A percentile compares a stretch with the other conserved stretches of the same genome.
Conservation (phyloP, 2,113 vertebrate genomes). For the Manacus vitellinus region DNA sequence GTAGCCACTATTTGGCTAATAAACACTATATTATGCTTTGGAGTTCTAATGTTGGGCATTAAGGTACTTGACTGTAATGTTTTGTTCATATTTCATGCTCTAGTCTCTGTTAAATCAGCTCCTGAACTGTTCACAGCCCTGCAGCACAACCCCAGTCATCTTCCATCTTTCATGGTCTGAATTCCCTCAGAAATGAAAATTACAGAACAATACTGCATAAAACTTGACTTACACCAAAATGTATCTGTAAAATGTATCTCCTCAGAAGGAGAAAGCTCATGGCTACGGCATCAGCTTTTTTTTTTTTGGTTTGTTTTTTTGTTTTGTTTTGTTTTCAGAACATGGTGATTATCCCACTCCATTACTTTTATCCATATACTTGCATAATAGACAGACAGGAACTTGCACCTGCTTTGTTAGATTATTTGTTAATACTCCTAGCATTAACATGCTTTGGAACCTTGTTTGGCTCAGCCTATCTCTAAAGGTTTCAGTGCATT, state of each 20-base stretch:
- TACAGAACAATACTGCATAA: rapidly evolving
- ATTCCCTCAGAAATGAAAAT: not conserved
- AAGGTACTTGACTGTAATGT: not conserved
- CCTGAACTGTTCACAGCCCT: not conserved
- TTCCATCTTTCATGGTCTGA: not conserved
- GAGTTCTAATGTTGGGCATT: not conserved
- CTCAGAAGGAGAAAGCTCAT: not conserved
- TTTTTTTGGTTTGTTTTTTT: not conserved
- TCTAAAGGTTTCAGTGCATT: not conserved
- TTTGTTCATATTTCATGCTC: not conserved
- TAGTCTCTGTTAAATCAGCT: not conserved
- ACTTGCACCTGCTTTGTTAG: not conserved
- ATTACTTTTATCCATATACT: not conserved
- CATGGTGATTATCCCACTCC: rapidly evolving
- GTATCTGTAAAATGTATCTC: not conserved
- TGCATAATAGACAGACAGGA: rapidly evolving
- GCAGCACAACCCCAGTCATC: rapidly evolving
- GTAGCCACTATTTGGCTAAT: not conserved
- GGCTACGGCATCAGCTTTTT: not conserved
- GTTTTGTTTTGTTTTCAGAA: not conserved
- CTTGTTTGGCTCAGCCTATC: not conserved
- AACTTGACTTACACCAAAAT: not conserved
- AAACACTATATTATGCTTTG: not conserved
- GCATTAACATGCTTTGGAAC: not conserved
- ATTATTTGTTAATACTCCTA: not conserved